Percentiles rank a stretch among this genome's conserved stretches.
These are phyloP conservation scores for Eremobia ochroleuca DNA, from an alignment of 2,888 invertebrate species.

Conservation along the genomic window DNA sequence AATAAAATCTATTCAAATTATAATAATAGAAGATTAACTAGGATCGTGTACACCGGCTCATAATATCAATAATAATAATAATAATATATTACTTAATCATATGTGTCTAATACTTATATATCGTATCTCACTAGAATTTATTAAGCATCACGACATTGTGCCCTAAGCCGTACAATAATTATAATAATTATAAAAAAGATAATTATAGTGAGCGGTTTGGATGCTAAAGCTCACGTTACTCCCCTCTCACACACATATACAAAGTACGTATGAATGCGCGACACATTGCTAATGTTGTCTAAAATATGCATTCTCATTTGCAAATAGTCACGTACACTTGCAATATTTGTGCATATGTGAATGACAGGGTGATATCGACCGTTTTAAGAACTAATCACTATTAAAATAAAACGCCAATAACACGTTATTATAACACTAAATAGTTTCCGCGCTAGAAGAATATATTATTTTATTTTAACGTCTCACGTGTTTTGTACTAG, in stretches of 20 bases:
- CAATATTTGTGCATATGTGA: slow-evolving; percentile 11
- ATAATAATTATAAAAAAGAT: slow-evolving; percentile 62
- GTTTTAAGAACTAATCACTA: slow-evolving; percentile 61
- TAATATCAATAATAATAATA: slow-evolving; percentile 68
- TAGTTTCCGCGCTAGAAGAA: slow-evolving; percentile 71
- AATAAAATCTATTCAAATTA: slow-evolving; percentile 45
- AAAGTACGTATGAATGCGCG: not conserved
- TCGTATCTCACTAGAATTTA: slow-evolving; percentile 76
- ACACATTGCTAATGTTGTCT: not conserved
- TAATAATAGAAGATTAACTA: slow-evolving; percentile 50
- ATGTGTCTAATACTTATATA: slow-evolving; percentile 74
- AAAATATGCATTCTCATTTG: not conserved
- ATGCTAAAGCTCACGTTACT: slow-evolving; percentile 49
- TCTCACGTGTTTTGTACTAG: slow-evolving; percentile 51
- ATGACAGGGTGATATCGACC: slow-evolving; percentile 3
- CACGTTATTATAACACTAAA: slow-evolving; percentile 64
- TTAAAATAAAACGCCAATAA: slow-evolving; percentile 68
- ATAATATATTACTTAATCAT: slow-evolving; percentile 63
- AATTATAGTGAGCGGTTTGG: slow-evolving; percentile 55
- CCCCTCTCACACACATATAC: not conserved
- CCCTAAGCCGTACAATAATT: slow-evolving; percentile 70
- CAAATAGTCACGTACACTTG: not conserved
- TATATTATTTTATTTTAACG: slow-evolving; percentile 68
- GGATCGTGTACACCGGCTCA: slow-evolving; percentile 68
- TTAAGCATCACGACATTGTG: slow-evolving; percentile 74